Conservation (phyloP, 2,113 vertebrate species). For the Nyctibius bracteatus region DNA sequence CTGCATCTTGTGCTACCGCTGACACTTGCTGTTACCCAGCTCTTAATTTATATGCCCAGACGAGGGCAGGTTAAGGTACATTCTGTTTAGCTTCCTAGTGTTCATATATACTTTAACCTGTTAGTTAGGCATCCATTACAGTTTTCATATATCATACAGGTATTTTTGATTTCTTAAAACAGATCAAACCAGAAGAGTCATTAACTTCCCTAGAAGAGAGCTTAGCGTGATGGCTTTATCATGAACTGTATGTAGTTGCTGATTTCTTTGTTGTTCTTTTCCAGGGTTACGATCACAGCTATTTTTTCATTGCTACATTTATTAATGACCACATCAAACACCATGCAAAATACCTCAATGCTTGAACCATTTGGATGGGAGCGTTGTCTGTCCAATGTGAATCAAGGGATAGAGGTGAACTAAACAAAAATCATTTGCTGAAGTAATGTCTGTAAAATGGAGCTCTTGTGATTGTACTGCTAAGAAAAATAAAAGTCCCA, state of each 20-base stretch:
- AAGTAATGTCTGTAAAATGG: not conserved
- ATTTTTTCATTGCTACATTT: slow-evolving; percentile 93
- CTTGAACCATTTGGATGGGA: slow-evolving; percentile 53
- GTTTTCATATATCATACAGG: not conserved
- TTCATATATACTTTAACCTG: not conserved
- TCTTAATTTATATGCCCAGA: not conserved
- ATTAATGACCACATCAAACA: slow-evolving; percentile 93
- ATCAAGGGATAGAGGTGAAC: not conserved
- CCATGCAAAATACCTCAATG: slow-evolving; percentile 92
- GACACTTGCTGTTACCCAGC: not conserved
- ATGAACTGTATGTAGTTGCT: not conserved
- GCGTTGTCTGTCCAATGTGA: not conserved
- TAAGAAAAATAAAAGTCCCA: slow-evolving; percentile 18
- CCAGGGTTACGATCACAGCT: slow-evolving; percentile 97
- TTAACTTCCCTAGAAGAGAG: not conserved
- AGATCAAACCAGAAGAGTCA: not conserved
- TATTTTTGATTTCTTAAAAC: not conserved
- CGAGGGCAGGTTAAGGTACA: not conserved
- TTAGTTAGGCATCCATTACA: not conserved
- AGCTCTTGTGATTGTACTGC: not conserved
- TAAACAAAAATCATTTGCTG: not conserved
- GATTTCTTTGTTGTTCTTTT: not conserved
- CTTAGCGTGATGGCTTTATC: not conserved
- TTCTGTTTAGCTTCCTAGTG: not conserved
- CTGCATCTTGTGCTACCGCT: not conserved